These are phyloP conservation scores for Centropristis striata DNA, from an alignment of 2,113 vertebrate species.

Conservation along the genomic window DNA sequence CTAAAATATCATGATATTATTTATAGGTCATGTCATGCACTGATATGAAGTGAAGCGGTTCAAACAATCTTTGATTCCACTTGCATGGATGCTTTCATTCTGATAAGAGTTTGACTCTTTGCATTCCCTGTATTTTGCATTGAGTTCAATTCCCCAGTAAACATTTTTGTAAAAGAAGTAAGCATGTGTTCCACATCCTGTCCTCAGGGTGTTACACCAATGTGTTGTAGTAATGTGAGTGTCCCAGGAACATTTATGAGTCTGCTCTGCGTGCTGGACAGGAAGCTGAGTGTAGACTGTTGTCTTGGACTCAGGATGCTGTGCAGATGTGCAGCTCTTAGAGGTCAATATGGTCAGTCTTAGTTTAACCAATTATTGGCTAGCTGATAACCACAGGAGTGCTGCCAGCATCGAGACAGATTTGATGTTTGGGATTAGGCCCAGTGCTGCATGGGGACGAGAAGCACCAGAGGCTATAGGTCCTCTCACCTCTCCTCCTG, in stretches of 20 bases:
- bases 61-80: background rate
- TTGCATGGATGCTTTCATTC: background rate
- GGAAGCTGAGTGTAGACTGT: conserved; percentile 43
- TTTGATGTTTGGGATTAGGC: background rate
- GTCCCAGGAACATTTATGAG: conserved; percentile 45
- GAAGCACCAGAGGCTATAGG: background rate
- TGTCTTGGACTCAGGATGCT: conserved; percentile 43
- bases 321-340: conserved; percentile 54
- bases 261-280: conserved; percentile 34
- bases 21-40: too few species aligned
- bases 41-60: background rate
- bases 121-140: background rate
- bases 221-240: conserved; percentile 29
- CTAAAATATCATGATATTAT: too few species aligned
- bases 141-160: conserved; percentile 18
- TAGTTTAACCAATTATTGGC: conserved; percentile 4
- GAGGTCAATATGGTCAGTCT: conserved; percentile 15
- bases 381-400: background rate
- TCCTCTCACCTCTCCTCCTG: background rate
- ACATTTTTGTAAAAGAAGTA: background rate
- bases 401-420: background rate
- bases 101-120: too few species aligned
- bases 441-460: background rate
- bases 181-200: conserved; percentile 29
- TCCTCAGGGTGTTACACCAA: conserved; percentile 25